These are phyloP conservation scores for Stenurella melanura DNA, from an alignment of 2,888 invertebrate genomes.

Conservation along the genomic window DNA sequence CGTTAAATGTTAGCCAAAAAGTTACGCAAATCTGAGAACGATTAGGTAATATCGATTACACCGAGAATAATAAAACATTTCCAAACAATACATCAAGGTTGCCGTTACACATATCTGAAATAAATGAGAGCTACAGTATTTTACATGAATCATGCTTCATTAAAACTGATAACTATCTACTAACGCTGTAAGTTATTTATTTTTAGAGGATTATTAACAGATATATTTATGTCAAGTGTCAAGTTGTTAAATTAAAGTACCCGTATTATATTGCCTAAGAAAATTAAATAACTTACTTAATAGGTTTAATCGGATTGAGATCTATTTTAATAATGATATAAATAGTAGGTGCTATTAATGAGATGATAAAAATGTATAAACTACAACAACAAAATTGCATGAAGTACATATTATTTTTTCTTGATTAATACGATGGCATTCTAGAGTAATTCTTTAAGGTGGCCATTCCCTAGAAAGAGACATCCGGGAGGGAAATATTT, in stretches of 20 bases:
- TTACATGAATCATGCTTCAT: neutral
- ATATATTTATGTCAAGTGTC: conserved; percentile 1
- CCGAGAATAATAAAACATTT: neutral
- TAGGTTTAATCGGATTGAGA: neutral
- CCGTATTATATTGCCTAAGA: neutral
- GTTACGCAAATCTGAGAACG: neutral
- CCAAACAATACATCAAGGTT: neutral
- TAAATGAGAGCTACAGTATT: neutral
- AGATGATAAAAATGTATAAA: too few relatives aligned
- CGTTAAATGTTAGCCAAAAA: neutral
- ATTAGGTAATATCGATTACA: neutral
- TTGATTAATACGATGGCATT: too few relatives aligned
- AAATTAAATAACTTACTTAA: neutral
- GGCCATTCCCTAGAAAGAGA: too few relatives aligned
- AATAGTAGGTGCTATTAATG: too few relatives aligned
- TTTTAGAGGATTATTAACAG: neutral
- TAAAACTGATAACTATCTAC: neutral
- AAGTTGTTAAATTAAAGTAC: neutral
- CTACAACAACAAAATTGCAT: too few relatives aligned
- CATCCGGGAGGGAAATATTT: too few relatives aligned
- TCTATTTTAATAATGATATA: neutral
- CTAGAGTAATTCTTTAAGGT: too few relatives aligned
- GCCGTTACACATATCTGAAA: neutral
- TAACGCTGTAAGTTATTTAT: neutral
- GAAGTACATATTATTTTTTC: too few relatives aligned